A percentile compares a stretch with the other conserved stretches of the same genome.
phyloP scores from a whole-genome alignment of 2,113 vertebrate genomes.

The Lophura nycthemera region DNA sequence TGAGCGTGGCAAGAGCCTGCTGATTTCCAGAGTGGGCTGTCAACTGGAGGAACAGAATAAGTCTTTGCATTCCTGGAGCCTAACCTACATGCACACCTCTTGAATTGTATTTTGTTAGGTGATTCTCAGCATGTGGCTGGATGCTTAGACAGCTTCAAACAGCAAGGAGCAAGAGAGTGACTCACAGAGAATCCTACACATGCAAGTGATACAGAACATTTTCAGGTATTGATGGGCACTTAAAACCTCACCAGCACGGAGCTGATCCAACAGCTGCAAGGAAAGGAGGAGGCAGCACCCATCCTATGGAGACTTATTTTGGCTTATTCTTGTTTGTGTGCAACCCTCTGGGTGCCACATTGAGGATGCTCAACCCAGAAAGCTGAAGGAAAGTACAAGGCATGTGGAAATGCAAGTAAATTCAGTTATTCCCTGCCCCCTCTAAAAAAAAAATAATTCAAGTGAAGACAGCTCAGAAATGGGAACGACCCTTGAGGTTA shows the following conservation, averaged over 20 bases:
- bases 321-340: neutral
- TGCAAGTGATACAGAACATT: neutral
- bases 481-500: conserved; percentile 29
- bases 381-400: neutral
- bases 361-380: neutral
- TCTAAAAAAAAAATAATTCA: neutral
- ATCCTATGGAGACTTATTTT: neutral
- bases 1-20: neutral
- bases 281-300: neutral
- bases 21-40: neutral
- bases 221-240: neutral
- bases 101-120: neutral
- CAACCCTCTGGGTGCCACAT: neutral
- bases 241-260: neutral
- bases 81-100: neutral
- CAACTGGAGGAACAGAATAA: neutral
- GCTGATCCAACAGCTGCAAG: neutral
- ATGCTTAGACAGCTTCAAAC: neutral
- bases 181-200: neutral
- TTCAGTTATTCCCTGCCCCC: neutral
- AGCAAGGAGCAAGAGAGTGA: neutral
- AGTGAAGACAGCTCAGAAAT: conserved; percentile 43
- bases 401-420: conserved; percentile 37
- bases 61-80: neutral
- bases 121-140: neutral